Base-by-base conservation (phyloP, 1,140 invertebrate genomes). In the Drosophila mojavensis region DNA sequence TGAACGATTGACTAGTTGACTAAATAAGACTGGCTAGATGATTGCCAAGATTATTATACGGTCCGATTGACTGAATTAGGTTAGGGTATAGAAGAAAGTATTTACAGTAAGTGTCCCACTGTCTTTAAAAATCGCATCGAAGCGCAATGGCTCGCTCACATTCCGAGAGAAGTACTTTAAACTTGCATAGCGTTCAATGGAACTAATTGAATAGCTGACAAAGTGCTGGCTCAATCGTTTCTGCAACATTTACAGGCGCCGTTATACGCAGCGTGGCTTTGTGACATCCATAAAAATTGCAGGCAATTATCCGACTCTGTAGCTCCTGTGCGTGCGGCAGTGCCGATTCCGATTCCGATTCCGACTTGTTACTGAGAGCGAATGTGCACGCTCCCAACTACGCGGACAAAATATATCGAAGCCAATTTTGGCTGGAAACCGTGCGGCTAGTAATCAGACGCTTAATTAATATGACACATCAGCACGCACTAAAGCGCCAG, bases 381-480 rank as follows among this genome's bases (percentile, higher is more conserved):
- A 56, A 50, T 51, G 26, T 59, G 36, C 15, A 1, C 11, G 47
- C 60, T 64, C 33, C 45, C 26, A 75, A 75, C 74, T 61, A 68
- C 70, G 50, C 56, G 56, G 30, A 43, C 30, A 50, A 36, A 62
- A 69, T 69, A 62, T 62, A 62, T 69, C 65, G 71, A 55, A 62
- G 41, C 26, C 36, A 75, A 75, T 54, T 56, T 41, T 15, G 67
- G 59, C 39, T 26, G 66, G 45, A 58, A 39, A 28, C 36, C 59
- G 74, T 60, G 63, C 51, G 67, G 65, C 64, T 66, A 73, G 83
- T 83, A 79, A 86, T 86, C 83, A 86, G 84, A 84, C 81, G 81
- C 81, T 85, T 84, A 84, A 84, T 88, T 88, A 88, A 88, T 88
- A 89, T 88, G 83, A 88, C 83, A 79, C 79, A 77, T 78, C 68